Evolutionary conservation across 2,113 vertebrate genomes (phyloP), one percentile per base, ranked within the genome.

Genomic region (Callithrix jacchus): DNA sequence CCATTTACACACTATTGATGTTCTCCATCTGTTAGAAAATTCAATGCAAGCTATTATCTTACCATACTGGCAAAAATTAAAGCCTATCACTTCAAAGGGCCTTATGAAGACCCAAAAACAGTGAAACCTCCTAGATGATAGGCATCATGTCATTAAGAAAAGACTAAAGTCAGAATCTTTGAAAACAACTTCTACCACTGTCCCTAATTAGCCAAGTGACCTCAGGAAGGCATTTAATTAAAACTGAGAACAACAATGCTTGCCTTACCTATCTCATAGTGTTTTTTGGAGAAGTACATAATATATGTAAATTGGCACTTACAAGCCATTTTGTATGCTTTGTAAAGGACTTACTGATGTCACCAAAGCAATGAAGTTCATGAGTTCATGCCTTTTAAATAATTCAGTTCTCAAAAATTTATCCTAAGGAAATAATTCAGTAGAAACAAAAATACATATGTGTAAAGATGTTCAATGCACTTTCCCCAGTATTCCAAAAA

Each of bases 321-420:
- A 30, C 73, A 87, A 87, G 80, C 25, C 11, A 84, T 30, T 71
- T 7, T 76, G 37, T 35, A 40, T 12, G 17, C 21, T 91, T 49
- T 95, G 23, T 58, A 84, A 93, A 49, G 30, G 18, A 77, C 8
- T 71, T 14, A 27, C 2, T 52, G 37, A 82, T 30, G 30, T 21
- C 30, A 93, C 23, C 82, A 89, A 96, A 61, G 49, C 16, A 42
- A 71, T 66, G 77, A 54, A 96, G 80, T 54, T n/a, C n/a, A 82
- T 35, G 42, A 95, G 80, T 54, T n/a, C n/a, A 77, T 30, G 42
- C 27, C 35, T 52, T 89, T 89, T 61, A 95, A 81, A 66, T 52
- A 94, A 89, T 76, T 88, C 54, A 45, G 71, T 49, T 88, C 85
- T 88, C 52, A 90, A 87, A 90, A 95, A 56, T 54, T 11, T 73